Base-by-base conservation (phyloP, 2,888 invertebrate species). In the Oligia latruncula region DNA sequence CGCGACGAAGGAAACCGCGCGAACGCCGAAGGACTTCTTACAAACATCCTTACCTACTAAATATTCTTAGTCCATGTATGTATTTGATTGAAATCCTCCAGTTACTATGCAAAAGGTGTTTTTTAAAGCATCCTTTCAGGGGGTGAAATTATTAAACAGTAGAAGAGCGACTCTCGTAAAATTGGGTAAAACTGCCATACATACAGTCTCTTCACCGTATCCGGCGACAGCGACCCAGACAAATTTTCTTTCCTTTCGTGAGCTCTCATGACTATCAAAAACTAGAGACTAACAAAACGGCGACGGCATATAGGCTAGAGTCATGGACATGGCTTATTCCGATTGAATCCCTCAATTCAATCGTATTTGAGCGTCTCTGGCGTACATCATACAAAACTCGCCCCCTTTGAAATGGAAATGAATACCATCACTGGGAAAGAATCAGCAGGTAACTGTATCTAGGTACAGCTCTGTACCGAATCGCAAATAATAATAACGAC, bases 41-140 rank as follows among this genome's bases (percentile, higher is more conserved):
- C 81, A 77, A 87, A 87, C 29, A 87, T 90, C 87, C 89, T 81
- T 75, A 68, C 40, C 40, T 40, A 40, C 43, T 65, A 83, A 79
- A 70, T 62, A 20, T 66, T 46, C 46, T 46, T 78, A 49, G 23
- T 13, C 40, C 58, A 78, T 43, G 35, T 35, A 46, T 40, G 49
- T 8, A 62, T 58, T 67, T 29, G 4, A 55, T 66, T 49, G 23
- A 62, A 62, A 55, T 70, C 43, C 43, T 65, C 2, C 17, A 6
- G 23, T 71, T 17, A 11, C 29, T 29, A 9, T 40, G 40, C 17
- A 35, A 23, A 35, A 68, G 1, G 6, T 0, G 23, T 23, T 35
- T 60, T 55, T 70, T 23, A 23, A 29, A 49, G 49, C 49, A 68
- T 46, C 13, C 8, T 35, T 29, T 29, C 29, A 29, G 29, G 9